Evolutionary conservation across 1,140 invertebrate genomes (phyloP), one percentile per base, ranked within the genome.

Genomic region (Drosophila insularis): DNA sequence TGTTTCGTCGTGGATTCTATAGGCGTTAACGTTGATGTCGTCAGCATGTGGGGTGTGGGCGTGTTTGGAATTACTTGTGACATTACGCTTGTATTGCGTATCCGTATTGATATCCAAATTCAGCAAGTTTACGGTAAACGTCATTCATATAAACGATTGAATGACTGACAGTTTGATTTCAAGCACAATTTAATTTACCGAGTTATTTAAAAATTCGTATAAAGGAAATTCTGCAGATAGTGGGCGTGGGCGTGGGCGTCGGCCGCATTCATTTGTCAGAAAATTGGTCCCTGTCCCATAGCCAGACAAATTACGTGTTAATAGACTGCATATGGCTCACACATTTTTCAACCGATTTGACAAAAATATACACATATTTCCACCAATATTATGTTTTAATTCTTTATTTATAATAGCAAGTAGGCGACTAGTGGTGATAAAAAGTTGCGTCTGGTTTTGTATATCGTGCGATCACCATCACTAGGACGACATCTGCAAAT

Each of bases 21-120:
- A 72, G 84, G 80, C 74, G 73, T 68, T 78, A 78, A 68, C 75
- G 74, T 80, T 89, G 84, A 89, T 89, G 84, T 84, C 84, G 84
- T 89, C 84, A 89, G 84, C 84, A 89, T 89, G 89, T 89, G 84
- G 69, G 84, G 80, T 78, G 84, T 89, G 84, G 84, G 84, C 77
- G 84, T 89, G 85, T 84, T 89, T 63, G 80, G 68, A 68, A 87
- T 89, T 77, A 89, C 74, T 89, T 89, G 84, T 71, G 84, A 89
- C 84, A 89, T 89, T 87, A 66, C 75, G 79, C 66, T 75, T 69
- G 63, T 73, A 65, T 54, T 67, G 19, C 43, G 68, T 53, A 61
- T 40, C 37, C 56, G 56, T 35, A 40, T 55, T 43, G 74, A 63
- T 74, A 59, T 55, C 65, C 72, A 46, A 17, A 19, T 37, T 75